phyloP scores from a whole-genome alignment of 2,797 vertebrate genomes.

The Apodemus agrarius region DNA sequence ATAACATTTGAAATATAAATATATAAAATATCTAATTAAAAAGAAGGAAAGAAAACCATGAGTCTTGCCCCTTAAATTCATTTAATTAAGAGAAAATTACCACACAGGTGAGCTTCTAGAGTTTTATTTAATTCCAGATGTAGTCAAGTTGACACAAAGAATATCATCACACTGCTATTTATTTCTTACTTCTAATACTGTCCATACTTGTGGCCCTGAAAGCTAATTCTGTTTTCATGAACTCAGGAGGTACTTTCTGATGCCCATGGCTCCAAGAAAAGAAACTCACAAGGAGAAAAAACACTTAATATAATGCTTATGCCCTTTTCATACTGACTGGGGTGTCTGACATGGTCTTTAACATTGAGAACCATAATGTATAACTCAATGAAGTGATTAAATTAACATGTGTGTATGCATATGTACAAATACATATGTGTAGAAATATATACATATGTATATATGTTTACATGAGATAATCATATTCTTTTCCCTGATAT shows the following conservation, averaged over 20 bases:
- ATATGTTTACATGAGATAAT: neutral
- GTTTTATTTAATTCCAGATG: neutral
- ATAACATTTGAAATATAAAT: too few species aligned
- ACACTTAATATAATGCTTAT: neutral
- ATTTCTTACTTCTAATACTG: neutral
- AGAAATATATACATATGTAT: neutral
- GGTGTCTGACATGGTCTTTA: neutral
- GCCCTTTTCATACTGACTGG: neutral
- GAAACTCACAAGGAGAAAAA: too few species aligned
- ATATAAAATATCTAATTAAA: too few species aligned
- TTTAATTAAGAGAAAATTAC: neutral
- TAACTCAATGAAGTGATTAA: neutral
- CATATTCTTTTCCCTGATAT: too few species aligned
- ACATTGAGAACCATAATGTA: neutral
- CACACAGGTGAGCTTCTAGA: neutral
- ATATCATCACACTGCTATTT: neutral
- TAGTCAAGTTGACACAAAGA: neutral
- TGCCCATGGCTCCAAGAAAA: too few species aligned
- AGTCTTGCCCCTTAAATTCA: neutral
- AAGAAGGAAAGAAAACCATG: neutral
- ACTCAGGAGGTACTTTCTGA: too few species aligned
- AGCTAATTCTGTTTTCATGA: too few species aligned
- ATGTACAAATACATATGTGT: neutral
- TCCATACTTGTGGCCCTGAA: too few species aligned
- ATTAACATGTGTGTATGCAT: neutral